phyloP scores from a whole-genome alignment of 2,888 invertebrate genomes.

The Ormyrus rosae region DNA sequence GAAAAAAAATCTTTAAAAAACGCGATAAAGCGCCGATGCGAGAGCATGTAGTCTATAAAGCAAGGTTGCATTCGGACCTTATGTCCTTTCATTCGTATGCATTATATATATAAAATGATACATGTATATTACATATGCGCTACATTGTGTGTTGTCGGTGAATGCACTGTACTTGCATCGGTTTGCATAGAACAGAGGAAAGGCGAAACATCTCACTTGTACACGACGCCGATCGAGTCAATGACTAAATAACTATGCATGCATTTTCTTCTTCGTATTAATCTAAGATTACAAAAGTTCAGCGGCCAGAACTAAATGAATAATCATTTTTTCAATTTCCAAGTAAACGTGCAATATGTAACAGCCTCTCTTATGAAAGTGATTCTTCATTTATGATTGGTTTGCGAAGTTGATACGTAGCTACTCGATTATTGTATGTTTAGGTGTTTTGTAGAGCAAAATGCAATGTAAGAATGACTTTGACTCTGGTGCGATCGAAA shows the following conservation, averaged over 20 bases:
- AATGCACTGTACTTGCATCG: constrained; percentile 54
- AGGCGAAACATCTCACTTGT: constrained; percentile 39
- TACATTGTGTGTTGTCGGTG: constrained; percentile 54
- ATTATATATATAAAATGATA: constrained; percentile 58
- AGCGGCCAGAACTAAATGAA: constrained; percentile 11
- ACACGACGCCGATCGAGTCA: constrained; percentile 50
- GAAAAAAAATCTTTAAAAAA: constrained; percentile 29
- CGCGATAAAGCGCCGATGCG: constrained; percentile 35
- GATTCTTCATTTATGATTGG: constrained; percentile 4
- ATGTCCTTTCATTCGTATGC: constrained; percentile 58
- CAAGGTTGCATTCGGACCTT: constrained; percentile 64
- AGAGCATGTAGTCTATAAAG: constrained; percentile 58
- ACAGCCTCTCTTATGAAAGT: neutral
- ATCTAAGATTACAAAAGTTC: constrained; percentile 11
- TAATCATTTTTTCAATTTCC: constrained; percentile 3
- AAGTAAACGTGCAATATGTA: constrained; percentile 1
- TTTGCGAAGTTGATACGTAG: constrained; percentile 1
- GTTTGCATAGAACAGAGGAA: constrained; percentile 50
- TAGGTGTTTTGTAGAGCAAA: constrained; percentile 38
- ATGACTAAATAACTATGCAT: constrained; percentile 28
- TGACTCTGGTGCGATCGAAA: constrained; percentile 50
- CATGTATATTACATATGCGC: constrained; percentile 57
- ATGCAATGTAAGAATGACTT: constrained; percentile 48
- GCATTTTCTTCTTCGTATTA: constrained; percentile 51
- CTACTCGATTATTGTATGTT: neutral